Evolutionary conservation across 2,797 vertebrate genomes (phyloP).

Genomic region (Pipistrellus nathusii): DNA sequence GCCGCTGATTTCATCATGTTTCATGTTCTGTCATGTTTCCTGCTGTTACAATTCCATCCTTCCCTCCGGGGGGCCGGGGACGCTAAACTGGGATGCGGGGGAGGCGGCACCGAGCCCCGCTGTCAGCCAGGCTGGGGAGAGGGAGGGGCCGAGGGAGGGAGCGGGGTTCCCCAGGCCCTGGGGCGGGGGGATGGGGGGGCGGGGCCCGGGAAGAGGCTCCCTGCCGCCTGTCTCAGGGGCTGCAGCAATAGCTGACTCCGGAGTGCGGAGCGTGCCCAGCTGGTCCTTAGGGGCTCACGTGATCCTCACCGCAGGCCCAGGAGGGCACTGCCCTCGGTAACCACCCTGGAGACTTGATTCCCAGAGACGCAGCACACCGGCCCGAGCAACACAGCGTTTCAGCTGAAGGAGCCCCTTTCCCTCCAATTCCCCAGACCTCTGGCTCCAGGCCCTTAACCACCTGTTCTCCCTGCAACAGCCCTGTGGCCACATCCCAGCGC

Average conservation of each 20-base stretch:
- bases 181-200: neutral
- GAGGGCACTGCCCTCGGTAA: rapidly evolving
- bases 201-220: neutral
- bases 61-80: constrained; percentile 6
- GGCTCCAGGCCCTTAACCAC: neutral
- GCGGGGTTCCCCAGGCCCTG: neutral
- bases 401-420: too few relatives aligned
- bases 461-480: neutral
- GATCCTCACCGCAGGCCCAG: neutral
- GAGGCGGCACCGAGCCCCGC: neutral
- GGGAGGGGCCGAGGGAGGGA: neutral
- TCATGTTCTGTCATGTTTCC: constrained; percentile 54
- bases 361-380: too few relatives aligned
- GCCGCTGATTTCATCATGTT: constrained; percentile 5
- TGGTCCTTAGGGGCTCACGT: neutral
- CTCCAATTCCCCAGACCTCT: rapidly evolving
- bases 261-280: neutral
- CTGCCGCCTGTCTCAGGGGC: rapidly evolving
- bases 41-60: neutral
- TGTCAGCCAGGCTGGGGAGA: neutral
- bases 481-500: neutral
- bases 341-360: too few relatives aligned
- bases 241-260: neutral
- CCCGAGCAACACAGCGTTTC: neutral
- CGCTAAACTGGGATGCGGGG: neutral